Percentiles rank a stretch among this genome's conserved stretches.
These are phyloP conservation scores for Dolichotis patagonum DNA, from an alignment of 2,113 vertebrate species.

Conservation along the genomic window DNA sequence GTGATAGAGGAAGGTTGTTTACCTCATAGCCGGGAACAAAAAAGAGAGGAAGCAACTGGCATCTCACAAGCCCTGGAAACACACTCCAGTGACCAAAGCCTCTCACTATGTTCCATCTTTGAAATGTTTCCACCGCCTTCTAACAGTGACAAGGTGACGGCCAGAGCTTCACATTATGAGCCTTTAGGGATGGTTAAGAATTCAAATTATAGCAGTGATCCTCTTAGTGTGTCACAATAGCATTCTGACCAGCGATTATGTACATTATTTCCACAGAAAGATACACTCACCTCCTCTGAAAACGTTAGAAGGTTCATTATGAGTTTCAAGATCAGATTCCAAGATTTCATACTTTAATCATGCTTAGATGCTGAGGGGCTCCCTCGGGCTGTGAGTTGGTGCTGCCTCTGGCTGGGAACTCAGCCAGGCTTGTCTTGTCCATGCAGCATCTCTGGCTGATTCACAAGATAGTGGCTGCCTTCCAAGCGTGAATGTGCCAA, in stretches of 20 bases:
- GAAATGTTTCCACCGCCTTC: not conserved
- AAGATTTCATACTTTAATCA: not conserved
- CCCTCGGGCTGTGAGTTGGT: not conserved
- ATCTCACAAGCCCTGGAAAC: not conserved
- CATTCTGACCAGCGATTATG: not conserved
- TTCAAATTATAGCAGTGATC: not conserved
- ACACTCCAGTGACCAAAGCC: not conserved
- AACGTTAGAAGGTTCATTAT: not conserved
- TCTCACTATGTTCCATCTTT: not conserved
- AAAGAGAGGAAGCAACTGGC: not conserved
- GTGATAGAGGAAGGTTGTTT: not conserved
- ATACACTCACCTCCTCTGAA: not conserved
- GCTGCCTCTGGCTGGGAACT: not conserved
- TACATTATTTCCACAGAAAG: not conserved
- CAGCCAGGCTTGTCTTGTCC: not conserved
- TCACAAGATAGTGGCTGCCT: slow-evolving; percentile 5
- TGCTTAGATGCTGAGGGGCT: not conserved
- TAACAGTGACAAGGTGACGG: not conserved
- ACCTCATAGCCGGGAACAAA: not conserved
- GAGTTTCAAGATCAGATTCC: not conserved
- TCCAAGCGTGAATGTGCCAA: slow-evolving; percentile 42
- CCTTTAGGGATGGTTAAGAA: not conserved
- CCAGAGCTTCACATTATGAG: not conserved
- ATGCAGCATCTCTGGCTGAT: not conserved
- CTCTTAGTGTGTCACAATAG: not conserved